Base-by-base conservation (phyloP, 2,797 vertebrate species). In the Pristis pectinata region DNA sequence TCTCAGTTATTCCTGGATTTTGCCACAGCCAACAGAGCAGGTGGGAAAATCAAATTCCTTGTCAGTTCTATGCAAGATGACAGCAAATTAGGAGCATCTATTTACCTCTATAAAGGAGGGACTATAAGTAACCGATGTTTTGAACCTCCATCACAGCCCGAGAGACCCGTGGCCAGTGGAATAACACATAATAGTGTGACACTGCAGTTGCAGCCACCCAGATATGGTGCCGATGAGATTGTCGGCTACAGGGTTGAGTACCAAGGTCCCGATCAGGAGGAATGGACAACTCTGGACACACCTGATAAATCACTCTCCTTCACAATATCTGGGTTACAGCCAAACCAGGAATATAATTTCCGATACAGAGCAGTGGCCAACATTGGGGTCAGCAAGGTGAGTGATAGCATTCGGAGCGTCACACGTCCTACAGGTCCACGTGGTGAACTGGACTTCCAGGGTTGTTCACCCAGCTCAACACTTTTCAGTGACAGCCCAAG, bases 131-230 rank as follows among this genome's bases (percentile, higher is more conserved):
- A 27, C 74, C 72, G 91, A 7, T 91, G 92, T 11, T 96, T 95
- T 92, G 76, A 95, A 91, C 95, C 95, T 34, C 96, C 96, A 3
- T 95, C 95, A 37, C 95, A 95, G 64, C 96, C 96, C 10, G 94
- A 61, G 49, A 77, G 24, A 19, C 95, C 95, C 0, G 77, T 59
- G 56, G 13, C 95, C 56, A 27, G 89, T 76, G 82, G 34, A 59
- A 64, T 17, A 9, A 94, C 95, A 79, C 95, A 96, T 94, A 94
- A 95, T 76, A 53, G 94, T 82, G 94, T 95, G 10, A 67, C 94
- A 27, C 76, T 95, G 19, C 59, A 95, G 95, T 93, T 96, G 56
- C 95, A 93, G 1, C 93, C 94, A 22, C 94, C 94, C 5, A 37
- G 27, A 1, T 59, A 1, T 2, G 95, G 95, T 24, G 79, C n/a